Percentiles rank a stretch among this genome's conserved stretches.
phyloP scores from a whole-genome alignment of 2,113 vertebrate genomes.

The Pterophyllum scalare region DNA sequence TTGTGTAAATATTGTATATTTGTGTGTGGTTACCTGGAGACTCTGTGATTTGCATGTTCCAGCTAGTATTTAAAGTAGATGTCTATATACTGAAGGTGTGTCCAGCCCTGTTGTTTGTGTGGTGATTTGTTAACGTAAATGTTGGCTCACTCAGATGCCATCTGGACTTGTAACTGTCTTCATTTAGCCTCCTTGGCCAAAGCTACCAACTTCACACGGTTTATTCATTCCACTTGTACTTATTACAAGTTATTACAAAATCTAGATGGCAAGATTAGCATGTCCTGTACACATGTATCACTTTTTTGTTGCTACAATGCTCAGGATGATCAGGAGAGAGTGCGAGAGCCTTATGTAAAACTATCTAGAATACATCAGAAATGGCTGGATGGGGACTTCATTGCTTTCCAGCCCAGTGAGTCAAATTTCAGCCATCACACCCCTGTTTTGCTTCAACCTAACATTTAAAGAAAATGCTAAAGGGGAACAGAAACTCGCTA shows the following conservation, averaged over 20 bases:
- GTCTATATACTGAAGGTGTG: background rate
- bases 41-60: background rate
- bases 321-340: background rate
- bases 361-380: slow-evolving; percentile 7
- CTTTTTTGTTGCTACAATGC: background rate
- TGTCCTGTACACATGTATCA: background rate
- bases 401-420: background rate
- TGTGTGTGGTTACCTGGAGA: background rate
- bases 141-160: background rate
- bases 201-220: background rate
- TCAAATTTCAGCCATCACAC: background rate
- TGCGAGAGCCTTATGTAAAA: background rate
- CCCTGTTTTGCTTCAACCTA: background rate
- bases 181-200: background rate
- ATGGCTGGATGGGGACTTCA: slow-evolving; percentile 10
- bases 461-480: slow-evolving; percentile 1
- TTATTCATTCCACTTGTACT: background rate
- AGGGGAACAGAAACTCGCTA: slow-evolving; percentile 7
- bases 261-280: background rate
- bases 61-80: background rate
- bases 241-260: background rate
- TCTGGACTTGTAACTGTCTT: slow-evolving; percentile 9
- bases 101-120: background rate
- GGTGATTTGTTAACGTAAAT: slow-evolving; percentile 5
- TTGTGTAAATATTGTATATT: no score